phyloP scores from a whole-genome alignment of 2,888 invertebrate genomes.

The Galerucella calmariensis region DNA sequence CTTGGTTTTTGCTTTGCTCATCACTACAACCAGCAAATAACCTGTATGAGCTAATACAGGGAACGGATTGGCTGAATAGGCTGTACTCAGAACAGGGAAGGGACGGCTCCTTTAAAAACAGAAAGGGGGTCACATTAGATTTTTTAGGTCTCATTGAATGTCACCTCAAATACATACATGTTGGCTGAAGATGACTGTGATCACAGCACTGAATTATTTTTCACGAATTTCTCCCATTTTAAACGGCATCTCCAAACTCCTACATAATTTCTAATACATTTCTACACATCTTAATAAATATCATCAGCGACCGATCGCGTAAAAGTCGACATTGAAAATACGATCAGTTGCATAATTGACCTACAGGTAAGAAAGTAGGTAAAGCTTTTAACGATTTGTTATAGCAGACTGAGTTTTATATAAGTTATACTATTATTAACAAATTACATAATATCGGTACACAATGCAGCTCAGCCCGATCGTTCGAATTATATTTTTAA shows the following conservation, averaged over 20 bases:
- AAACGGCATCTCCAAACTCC: background rate
- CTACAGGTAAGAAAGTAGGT: constrained; percentile 43
- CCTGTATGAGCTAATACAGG: too few relatives aligned
- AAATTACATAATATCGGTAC: constrained; percentile 26
- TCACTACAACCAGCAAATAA: too few relatives aligned
- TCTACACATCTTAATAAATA: constrained; percentile 4
- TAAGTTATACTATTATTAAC: constrained; percentile 32
- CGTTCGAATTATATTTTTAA: constrained; percentile 25
- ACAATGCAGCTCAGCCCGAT: constrained; percentile 27
- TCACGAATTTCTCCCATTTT: background rate
- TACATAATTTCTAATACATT: background rate
- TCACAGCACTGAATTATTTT: too few relatives aligned
- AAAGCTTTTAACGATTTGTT: constrained; percentile 40
- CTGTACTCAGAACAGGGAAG: too few relatives aligned
- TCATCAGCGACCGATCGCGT: constrained; percentile 6
- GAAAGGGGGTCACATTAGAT: too few relatives aligned
- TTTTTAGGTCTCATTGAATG: too few relatives aligned
- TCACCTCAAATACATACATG: too few relatives aligned
- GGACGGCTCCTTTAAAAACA: too few relatives aligned
- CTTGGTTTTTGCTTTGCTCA: too few relatives aligned
- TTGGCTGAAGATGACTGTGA: too few relatives aligned
- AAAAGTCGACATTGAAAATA: constrained; percentile 46
- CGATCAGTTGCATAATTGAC: constrained; percentile 46
- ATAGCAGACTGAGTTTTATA: constrained; percentile 38
- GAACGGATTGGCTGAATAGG: too few relatives aligned